phyloP scores from a whole-genome alignment of 2,113 vertebrate species.

The Heloderma charlesbogerti region DNA sequence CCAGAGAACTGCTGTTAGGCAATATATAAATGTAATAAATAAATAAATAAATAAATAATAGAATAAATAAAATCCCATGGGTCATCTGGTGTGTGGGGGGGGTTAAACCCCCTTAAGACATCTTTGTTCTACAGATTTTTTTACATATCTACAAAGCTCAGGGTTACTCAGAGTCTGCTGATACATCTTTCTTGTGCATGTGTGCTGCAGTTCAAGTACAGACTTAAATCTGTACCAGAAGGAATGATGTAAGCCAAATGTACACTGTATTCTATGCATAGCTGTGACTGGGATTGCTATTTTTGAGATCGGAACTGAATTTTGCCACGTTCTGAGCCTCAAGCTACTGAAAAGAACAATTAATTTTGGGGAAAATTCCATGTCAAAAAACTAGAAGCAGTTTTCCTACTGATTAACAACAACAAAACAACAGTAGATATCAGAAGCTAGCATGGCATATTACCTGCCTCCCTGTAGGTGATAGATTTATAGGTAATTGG shows the following conservation, averaged over 20 bases:
- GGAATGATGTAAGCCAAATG: not conserved
- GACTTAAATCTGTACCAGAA: not conserved
- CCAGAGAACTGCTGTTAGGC: no score
- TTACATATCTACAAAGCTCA: not conserved
- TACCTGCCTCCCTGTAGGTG: slow-evolving; percentile 34
- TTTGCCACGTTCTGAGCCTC: not conserved
- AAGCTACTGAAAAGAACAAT: not conserved
- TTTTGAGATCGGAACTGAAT: slow-evolving; percentile 13
- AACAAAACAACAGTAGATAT: slow-evolving; percentile 21
- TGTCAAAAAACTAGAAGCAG: not conserved
- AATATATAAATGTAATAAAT: no score
- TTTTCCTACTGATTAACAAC: slow-evolving; percentile 26
- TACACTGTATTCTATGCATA: not conserved
- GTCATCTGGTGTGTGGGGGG: no score
- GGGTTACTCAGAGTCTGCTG: not conserved
- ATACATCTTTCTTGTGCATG: not conserved
- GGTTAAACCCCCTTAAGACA: no score
- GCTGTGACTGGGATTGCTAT: not conserved
- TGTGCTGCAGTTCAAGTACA: not conserved
- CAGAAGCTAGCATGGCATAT: slow-evolving; percentile 8
- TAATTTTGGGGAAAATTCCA: not conserved
- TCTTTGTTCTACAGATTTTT: no score
- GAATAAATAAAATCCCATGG: no score
- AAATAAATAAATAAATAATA: no score
- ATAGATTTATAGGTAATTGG: slow-evolving; percentile 7